Evolutionary conservation across 1,140 invertebrate genomes (phyloP).

Genomic region (Drosophila melanica): DNA sequence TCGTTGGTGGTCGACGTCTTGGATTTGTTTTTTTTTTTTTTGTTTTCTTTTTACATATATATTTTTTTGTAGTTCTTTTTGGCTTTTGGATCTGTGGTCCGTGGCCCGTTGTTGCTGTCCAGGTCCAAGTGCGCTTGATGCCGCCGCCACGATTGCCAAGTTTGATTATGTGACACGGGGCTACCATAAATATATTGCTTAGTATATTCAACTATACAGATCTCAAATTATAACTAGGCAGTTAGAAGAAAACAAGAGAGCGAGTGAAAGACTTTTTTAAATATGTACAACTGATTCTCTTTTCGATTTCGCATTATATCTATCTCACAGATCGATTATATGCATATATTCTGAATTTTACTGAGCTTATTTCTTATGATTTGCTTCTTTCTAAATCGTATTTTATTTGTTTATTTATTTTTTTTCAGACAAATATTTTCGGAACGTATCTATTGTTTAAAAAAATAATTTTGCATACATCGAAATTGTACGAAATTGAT

Average conservation of each 20-base stretch:
- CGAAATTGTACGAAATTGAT: no score
- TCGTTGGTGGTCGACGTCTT: conserved; percentile 54
- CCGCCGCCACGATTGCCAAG: conserved; percentile 56
- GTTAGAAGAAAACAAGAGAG: not conserved
- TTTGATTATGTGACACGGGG: conserved; percentile 55
- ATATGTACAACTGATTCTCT: no score
- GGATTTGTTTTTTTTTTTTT: conserved; percentile 4
- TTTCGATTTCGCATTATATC: no score
- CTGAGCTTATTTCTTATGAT: no score
- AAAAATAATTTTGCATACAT: no score
- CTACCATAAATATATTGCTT: conserved; percentile 50
- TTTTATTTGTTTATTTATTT: no score
- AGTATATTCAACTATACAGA: not conserved
- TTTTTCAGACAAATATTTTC: no score
- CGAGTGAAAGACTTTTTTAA: not conserved
- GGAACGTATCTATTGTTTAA: no score
- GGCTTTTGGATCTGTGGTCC: conserved; percentile 14
- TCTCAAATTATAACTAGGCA: not conserved
- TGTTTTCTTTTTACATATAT: not conserved
- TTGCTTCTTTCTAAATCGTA: no score
- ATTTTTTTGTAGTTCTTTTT: conserved; percentile 15
- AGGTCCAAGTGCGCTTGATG: conserved; percentile 44
- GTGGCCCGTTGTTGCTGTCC: conserved; percentile 19
- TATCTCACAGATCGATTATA: no score
- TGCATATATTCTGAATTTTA: no score